A percentile compares a stretch with the other conserved stretches of the same genome.
These are phyloP conservation scores for Agrochola circellaris DNA, from an alignment of 2,888 invertebrate species.

Conservation along the genomic window DNA sequence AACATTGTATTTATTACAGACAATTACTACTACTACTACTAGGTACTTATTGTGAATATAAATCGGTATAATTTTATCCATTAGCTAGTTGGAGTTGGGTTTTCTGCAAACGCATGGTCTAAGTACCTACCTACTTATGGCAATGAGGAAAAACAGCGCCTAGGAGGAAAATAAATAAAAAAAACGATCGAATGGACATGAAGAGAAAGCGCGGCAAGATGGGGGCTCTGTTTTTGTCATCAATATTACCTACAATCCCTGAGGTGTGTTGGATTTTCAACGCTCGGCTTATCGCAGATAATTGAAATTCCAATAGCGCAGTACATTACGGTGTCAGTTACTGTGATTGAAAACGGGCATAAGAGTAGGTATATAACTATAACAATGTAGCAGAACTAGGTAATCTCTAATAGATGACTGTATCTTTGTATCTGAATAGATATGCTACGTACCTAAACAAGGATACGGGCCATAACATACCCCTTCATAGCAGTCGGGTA, in stretches of 20 bases:
- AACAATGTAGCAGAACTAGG: background rate
- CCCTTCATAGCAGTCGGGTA: background rate
- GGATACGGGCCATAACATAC: background rate
- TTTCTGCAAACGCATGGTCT: slow-evolving; percentile 1
- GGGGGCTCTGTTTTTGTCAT: background rate
- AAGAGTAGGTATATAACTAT: background rate
- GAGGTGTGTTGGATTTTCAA: background rate
- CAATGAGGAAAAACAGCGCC: slow-evolving; percentile 22
- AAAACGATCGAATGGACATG: background rate
- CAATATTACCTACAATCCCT: background rate
- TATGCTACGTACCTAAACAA: background rate
- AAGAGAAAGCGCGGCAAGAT: background rate
- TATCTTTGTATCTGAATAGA: background rate
- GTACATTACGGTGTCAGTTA: background rate
- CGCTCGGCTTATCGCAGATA: background rate
- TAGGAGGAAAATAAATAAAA: slow-evolving; percentile 19
- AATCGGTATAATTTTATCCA: too few species aligned
- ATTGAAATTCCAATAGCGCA: background rate
- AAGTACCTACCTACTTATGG: background rate
- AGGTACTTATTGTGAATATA: too few species aligned
- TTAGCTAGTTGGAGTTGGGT: background rate
- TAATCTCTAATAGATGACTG: background rate
- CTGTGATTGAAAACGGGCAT: background rate
- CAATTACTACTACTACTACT: background rate
- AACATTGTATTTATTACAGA: background rate